Evolutionary conservation across 2,797 vertebrate genomes (phyloP), one percentile per base, ranked within the genome.

Genomic region (Alosa sapidissima): DNA sequence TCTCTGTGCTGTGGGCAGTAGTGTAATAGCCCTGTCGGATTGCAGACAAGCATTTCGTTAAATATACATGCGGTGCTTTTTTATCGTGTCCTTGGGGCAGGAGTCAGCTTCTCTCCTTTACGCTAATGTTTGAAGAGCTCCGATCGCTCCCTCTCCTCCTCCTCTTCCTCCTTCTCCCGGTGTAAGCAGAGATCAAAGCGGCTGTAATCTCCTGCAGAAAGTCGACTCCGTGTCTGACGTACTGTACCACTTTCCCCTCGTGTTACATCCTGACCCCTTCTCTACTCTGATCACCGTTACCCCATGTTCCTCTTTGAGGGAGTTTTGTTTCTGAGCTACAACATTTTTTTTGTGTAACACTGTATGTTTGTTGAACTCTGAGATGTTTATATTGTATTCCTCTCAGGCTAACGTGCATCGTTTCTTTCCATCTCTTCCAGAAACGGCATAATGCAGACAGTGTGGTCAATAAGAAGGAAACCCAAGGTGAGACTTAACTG

Each of bases 401-500:
- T 51, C 8, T 11, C 24, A 9, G 9, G 7, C 14, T 14, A 3
- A 55, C 6, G 54, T 5, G 3, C 3, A 36, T 55, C 13, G 0
- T 85, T 48, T 81, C 13, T 6, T 90, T 19, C 72, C 36, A 87
- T 94, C 91, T 94, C 89, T 90, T 91, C 89, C 93, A 99, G 98
- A 99, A 99, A 96, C 97, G 98, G 9, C 98, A 99, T 93, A 99
- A 98, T 86, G 98, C 98, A 51, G 98, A 99, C 89, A 96, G 94
- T 87, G 95, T 96, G 0, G 98, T 99, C 91, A 99, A 99, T 95
- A 99, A 96, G 95, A 99, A 99, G 88, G 95, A 99, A 95, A 98
- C 97, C 87, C 98, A 99, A 97, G 98, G 98, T 99, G 97, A 19
- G 93, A 51, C 19, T n/a, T 86, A 58, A 48, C 19, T 49, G 65